phyloP scores from a whole-genome alignment of 2,113 vertebrate genomes.

The Setophaga kirtlandii region DNA sequence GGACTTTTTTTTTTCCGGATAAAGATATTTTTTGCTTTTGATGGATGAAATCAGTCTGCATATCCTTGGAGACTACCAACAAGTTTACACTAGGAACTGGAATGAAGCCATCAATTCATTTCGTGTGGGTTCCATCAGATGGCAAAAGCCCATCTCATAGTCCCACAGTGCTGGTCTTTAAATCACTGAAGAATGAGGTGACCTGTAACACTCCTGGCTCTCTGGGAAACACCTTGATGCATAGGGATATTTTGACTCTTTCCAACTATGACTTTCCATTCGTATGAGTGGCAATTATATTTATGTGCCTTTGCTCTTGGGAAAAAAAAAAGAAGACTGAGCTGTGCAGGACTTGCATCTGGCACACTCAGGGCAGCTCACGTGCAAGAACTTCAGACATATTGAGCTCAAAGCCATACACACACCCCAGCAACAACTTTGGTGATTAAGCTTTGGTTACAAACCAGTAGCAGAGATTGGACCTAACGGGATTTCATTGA shows the following conservation, averaged over 20 bases:
- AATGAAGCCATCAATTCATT: conserved; percentile 7
- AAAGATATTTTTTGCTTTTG: conserved; percentile 54
- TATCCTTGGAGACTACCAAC: conserved; percentile 35
- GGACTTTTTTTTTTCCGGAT: not conserved
- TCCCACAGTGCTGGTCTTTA: not conserved
- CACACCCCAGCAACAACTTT: not conserved
- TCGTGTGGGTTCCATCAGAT: conserved; percentile 1
- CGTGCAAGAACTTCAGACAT: not conserved
- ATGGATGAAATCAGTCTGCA: conserved; percentile 53
- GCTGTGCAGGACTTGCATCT: not conserved
- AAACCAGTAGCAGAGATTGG: not conserved
- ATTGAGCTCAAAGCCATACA: not conserved
- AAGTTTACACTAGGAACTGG: conserved; percentile 39
- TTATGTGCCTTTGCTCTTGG: not conserved
- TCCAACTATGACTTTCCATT: not conserved
- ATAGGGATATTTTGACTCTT: not conserved
- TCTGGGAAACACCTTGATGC: not conserved
- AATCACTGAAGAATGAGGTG: not conserved
- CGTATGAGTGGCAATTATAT: not conserved
- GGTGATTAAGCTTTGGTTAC: not conserved
- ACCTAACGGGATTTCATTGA: not conserved
- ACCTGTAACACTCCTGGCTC: not conserved
- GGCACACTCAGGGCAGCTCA: not conserved
- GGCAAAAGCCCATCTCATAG: not conserved
- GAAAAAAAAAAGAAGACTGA: not conserved